A percentile compares a stretch with the other conserved stretches of the same genome.
Conservation (phyloP, 2,797 vertebrate species). For the Sebastes flavidus region DNA sequence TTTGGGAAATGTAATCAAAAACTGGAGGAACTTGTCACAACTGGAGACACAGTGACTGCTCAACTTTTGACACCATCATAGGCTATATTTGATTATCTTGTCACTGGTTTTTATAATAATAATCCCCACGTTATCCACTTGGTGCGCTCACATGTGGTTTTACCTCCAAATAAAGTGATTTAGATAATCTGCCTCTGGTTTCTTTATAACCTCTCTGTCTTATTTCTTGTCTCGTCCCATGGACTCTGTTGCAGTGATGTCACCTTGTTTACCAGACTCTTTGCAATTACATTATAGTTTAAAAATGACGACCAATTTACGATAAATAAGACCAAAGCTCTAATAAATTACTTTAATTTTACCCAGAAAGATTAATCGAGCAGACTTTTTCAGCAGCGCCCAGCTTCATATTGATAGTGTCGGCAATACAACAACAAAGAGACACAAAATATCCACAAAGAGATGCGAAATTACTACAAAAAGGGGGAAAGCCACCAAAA, state of each 20-base stretch:
- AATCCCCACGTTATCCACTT: too few relatives aligned
- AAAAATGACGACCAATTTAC: background rate
- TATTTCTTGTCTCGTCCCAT: background rate
- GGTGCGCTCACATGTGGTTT: background rate
- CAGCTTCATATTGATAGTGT: background rate
- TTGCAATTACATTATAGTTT: background rate
- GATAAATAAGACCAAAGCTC: background rate
- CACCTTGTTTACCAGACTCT: background rate
- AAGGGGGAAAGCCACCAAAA: too few relatives aligned
- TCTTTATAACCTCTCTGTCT: background rate
- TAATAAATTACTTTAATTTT: background rate
- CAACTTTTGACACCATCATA: conserved; percentile 8
- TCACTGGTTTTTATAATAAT: background rate
- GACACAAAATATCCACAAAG: too few relatives aligned
- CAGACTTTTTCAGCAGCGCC: background rate
- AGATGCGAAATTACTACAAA: too few relatives aligned
- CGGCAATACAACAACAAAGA: too few relatives aligned
- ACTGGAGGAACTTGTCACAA: conserved; percentile 36
- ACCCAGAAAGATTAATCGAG: background rate
- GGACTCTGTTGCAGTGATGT: background rate
- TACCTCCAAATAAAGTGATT: background rate
- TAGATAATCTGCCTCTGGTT: background rate
- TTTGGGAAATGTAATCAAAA: conserved; percentile 63
- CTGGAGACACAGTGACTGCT: conserved; percentile 7
- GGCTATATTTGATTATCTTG: conserved; percentile 16